phyloP scores from a whole-genome alignment of 2,888 invertebrate species.

The Chesias legatella region DNA sequence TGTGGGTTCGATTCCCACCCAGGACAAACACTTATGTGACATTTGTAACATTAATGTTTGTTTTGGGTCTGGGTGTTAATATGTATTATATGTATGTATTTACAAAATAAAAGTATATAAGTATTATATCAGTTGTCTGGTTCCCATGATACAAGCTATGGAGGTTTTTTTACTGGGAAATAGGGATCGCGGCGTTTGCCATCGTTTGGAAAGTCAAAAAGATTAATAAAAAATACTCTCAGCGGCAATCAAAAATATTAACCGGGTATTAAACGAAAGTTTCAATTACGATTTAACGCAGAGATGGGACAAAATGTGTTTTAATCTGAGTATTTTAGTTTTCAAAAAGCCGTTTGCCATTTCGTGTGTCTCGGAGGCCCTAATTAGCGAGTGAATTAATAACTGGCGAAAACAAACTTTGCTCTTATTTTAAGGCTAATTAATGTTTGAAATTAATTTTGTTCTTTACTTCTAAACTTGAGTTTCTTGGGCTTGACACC shows the following conservation, averaged over 20 bases:
- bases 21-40: too few species aligned
- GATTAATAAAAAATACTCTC: conserved; percentile 63
- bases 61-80: too few species aligned
- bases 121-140: conserved; percentile 6
- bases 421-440: conserved; percentile 16
- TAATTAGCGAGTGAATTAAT: conserved; percentile 35
- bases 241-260: conserved; percentile 47
- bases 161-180: conserved; percentile 15
- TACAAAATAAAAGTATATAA: conserved; percentile 1
- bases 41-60: too few species aligned
- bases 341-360: conserved; percentile 32
- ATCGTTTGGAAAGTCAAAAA: conserved; percentile 37
- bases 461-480: conserved; percentile 4
- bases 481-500: not conserved
- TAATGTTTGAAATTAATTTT: conserved; percentile 12
- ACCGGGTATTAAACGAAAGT: conserved; percentile 54
- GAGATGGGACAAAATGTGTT: conserved; percentile 34
- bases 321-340: conserved; percentile 38
- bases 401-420: conserved; percentile 18
- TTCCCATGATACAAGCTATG: too few species aligned
- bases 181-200: conserved; percentile 35
- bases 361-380: conserved; percentile 16
- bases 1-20: too few species aligned
- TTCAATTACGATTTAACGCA: conserved; percentile 45
- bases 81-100: too few species aligned